Evolutionary conservation across 1,140 invertebrate species (phyloP), one percentile per base, ranked within the genome.

Genomic region (Drosophila navojoa): DNA sequence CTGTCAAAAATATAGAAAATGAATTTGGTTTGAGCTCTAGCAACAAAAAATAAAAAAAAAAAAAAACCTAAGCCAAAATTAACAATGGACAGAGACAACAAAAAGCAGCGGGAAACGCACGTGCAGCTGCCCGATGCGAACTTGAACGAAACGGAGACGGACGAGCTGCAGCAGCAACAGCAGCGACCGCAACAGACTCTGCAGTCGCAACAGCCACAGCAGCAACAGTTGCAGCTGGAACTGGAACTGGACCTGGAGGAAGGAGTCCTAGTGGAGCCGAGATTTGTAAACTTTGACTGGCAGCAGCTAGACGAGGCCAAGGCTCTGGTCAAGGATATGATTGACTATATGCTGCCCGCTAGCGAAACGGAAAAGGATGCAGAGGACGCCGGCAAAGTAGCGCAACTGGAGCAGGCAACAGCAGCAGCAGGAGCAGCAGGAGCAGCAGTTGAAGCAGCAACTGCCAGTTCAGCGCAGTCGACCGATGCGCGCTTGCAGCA

Each of bases 141-240:
- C n/a, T 13, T 89, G 35, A 80, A 50, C 7, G 55, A 76, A 55
- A 75, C 84, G 1, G 77, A 75, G 52, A 89, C 84, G 13, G 84
- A 87, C 55, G 45, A 45, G 35, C 35, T 13, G 10, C 35, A 32
- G 9, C 32, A 32, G 32, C 11, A 10, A 11, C 42, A 2, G 15
- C 15, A 16, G 3, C 16, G 25, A 2, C 9, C 13, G 3, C 40
- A 22, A 2, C n/a, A 68, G 3, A n/a, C 4, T 27, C 29, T 3
- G 32, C 32, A 7, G 32, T 1, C 10, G 0, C 35, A 38, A 6
- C 32, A 32, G 32, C 3, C 35, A 38, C 42, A 2, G 15, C 15
- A 19, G 3, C 16, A 32, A 3, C 9, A 15, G 3, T 35, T 27
- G 3, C n/a, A 68, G 3, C 6, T 19, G 27, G 27, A 29, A 15